A percentile compares a stretch with the other conserved stretches of the same genome.
Evolutionary conservation across 2,888 invertebrate genomes (phyloP).

Genomic region (Polymixis lichenea): DNA sequence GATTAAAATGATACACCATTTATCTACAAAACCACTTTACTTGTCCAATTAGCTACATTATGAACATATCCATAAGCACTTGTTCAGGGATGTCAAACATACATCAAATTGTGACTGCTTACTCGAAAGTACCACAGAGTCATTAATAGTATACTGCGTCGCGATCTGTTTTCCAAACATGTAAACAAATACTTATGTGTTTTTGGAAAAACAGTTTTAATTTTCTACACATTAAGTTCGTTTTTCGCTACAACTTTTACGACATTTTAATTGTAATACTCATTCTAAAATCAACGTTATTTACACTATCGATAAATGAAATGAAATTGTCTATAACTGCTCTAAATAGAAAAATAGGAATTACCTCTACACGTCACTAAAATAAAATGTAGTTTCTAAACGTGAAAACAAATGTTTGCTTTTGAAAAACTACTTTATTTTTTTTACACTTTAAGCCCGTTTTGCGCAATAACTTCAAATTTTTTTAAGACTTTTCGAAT

Average conservation of each 20-base stretch:
- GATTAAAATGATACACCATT: background rate
- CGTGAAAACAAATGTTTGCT: too few species aligned
- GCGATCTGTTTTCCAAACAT: background rate
- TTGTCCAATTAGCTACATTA: conserved; percentile 14
- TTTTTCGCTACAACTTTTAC: background rate
- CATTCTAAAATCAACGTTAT: background rate
- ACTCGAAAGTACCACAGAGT: background rate
- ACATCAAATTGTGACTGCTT: background rate
- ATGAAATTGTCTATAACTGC: too few species aligned
- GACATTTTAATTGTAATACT: background rate
- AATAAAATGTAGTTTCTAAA: too few species aligned
- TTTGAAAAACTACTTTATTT: too few species aligned
- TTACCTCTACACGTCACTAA: too few species aligned
- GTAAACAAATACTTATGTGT: background rate
- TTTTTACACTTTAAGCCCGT: too few species aligned
- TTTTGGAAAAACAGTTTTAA: background rate
- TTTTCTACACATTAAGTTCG: background rate
- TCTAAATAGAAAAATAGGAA: too few species aligned
- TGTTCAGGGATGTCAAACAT: conserved; percentile 4
- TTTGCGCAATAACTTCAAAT: too few species aligned
- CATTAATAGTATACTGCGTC: conserved; percentile 5
- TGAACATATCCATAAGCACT: conserved; percentile 15
- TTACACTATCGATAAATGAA: background rate
- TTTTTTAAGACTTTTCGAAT: too few species aligned
- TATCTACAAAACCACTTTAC: conserved; percentile 17